Evolutionary conservation across 2,888 invertebrate genomes (phyloP).

Genomic region (Colostygia pectinataria): DNA sequence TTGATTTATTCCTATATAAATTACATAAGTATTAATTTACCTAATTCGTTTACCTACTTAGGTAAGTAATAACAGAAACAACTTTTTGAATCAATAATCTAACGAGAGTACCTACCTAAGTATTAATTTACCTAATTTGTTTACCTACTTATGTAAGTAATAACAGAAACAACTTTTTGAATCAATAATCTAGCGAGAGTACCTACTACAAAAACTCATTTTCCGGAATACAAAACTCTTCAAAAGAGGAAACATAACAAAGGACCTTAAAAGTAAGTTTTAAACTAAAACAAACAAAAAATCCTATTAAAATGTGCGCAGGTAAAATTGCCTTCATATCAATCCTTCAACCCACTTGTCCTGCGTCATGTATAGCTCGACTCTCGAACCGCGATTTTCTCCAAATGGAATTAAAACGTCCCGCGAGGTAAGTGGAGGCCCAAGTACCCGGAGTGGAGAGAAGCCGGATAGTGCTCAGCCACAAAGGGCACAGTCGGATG

Average conservation of each 20-base stretch:
- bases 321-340: constrained; percentile 20
- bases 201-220: no score
- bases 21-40: no score
- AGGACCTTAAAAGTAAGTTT: neutral
- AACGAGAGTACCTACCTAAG: no score
- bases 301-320: constrained; percentile 11
- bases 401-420: constrained; percentile 79
- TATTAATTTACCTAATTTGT: no score
- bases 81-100: no score
- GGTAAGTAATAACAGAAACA: no score
- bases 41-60: no score
- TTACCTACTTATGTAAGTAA: no score
- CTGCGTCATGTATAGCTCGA: constrained; percentile 27
- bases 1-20: no score
- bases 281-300: constrained; percentile 13
- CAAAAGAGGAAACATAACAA: neutral
- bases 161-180: no score
- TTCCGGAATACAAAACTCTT: neutral
- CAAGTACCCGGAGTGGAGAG: constrained; percentile 75
- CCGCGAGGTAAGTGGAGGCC: constrained; percentile 75
- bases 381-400: constrained; percentile 56
- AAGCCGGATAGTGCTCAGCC: constrained; percentile 79
- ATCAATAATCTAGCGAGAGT: no score
- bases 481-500: constrained; percentile 81
- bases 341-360: constrained; percentile 21